These are phyloP conservation scores for Drosophila tanythrix DNA, from an alignment of 2,888 invertebrate species.

Conservation along the genomic window DNA sequence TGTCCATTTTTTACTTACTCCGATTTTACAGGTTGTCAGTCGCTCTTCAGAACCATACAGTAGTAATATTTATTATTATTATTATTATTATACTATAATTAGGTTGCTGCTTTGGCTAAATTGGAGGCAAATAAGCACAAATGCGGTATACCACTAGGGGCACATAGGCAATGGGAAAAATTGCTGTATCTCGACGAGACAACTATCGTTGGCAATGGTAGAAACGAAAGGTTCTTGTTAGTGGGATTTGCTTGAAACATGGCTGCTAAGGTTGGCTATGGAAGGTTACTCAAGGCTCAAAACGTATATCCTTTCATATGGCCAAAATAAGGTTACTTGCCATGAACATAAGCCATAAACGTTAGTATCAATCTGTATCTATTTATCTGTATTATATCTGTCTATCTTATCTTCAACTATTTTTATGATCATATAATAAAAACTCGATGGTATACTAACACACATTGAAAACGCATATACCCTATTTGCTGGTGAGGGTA, in stretches of 20 bases:
- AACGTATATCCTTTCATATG: not conserved
- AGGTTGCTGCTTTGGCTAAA: conserved; percentile 3
- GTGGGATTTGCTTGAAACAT: not conserved
- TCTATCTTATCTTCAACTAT: not conserved
- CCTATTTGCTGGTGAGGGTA: not conserved
- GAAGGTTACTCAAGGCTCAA: not conserved
- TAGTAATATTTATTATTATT: not conserved
- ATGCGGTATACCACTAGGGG: not conserved
- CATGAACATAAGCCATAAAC: not conserved
- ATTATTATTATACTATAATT: not conserved
- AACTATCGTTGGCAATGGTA: not conserved
- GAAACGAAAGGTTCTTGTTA: not conserved
- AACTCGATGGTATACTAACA: not conserved
- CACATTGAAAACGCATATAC: not conserved
- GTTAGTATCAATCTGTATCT: not conserved
- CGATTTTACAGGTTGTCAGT: not conserved
- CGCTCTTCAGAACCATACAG: not conserved
- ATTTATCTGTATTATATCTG: too few relatives aligned
- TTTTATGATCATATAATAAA: not conserved
- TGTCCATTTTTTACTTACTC: not conserved
- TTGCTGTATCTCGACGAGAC: not conserved
- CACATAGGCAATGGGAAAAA: not conserved
- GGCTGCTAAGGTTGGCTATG: not conserved
- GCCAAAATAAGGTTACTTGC: not conserved
- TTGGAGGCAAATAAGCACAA: not conserved